Evolutionary conservation across 1,140 invertebrate genomes (phyloP).

Genomic region (Himalopsyche phryganea): DNA sequence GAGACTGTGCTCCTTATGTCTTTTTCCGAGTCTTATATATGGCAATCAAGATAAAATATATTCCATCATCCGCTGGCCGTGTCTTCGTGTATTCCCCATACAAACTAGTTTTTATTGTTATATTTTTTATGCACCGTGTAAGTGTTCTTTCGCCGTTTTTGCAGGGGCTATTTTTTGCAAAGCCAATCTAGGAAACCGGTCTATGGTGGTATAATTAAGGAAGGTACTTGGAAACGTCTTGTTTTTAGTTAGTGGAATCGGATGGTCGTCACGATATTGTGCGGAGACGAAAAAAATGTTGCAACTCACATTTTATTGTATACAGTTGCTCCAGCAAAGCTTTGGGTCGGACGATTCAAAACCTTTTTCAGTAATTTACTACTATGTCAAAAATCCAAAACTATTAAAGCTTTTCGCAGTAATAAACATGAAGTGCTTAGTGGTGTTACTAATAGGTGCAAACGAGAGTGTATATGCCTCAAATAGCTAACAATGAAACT

Average conservation of each 20-base stretch:
- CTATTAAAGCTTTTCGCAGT: too few species aligned
- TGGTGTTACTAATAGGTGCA: too few species aligned
- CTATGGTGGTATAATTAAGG: conserved; percentile 16
- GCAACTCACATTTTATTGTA: not conserved
- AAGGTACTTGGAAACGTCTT: conserved; percentile 4
- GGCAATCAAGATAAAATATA: not conserved
- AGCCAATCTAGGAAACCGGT: conserved; percentile 23
- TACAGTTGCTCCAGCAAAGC: not conserved
- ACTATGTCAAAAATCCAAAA: too few species aligned
- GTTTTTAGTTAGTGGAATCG: not conserved
- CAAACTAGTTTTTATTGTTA: conserved; percentile 30
- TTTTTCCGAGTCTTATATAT: not conserved
- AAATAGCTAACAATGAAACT: too few species aligned
- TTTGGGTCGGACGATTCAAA: too few species aligned
- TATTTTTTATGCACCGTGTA: conserved; percentile 18
- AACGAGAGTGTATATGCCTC: too few species aligned
- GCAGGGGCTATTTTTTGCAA: conserved; percentile 11
- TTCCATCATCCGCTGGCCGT: not conserved
- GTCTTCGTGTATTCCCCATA: conserved; percentile 10
- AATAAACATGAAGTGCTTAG: too few species aligned
- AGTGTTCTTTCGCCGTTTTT: conserved; percentile 18
- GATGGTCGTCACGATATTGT: conserved; percentile 15
- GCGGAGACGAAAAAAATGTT: not conserved
- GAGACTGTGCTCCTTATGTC: conserved; percentile 5
- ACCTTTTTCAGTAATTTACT: too few species aligned